Percentiles rank a stretch among this genome's conserved stretches.
Evolutionary conservation across 2,113 vertebrate genomes (phyloP).

Genomic region (Boleophthalmus pectinirostris): DNA sequence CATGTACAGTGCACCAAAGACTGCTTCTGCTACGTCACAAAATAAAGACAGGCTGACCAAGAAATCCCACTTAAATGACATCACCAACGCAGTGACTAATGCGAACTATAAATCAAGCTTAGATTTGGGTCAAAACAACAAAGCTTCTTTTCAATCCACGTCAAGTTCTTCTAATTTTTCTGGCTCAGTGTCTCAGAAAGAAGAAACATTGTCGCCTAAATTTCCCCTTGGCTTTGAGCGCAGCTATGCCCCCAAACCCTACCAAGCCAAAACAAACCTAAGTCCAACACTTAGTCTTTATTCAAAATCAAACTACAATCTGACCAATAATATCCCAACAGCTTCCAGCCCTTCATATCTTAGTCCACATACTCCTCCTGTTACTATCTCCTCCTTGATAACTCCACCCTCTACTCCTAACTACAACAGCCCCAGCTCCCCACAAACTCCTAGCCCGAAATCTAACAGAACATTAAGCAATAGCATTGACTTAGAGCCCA

Average conservation of each 20-base stretch:
- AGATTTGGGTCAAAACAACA: slow-evolving; percentile 13
- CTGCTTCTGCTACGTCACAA: slow-evolving; percentile 16
- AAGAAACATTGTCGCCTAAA: slow-evolving; percentile 25
- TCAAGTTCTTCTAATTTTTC: slow-evolving; percentile 14
- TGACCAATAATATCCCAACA: background rate
- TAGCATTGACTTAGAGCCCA: slow-evolving; percentile 42
- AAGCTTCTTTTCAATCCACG: slow-evolving; percentile 19
- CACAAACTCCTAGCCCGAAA: slow-evolving; percentile 26
- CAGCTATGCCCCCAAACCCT: slow-evolving; percentile 38
- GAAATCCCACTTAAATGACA: slow-evolving; percentile 11
- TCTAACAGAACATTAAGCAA: slow-evolving; percentile 39
- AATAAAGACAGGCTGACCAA: slow-evolving; percentile 29
- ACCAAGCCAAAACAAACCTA: slow-evolving; percentile 34
- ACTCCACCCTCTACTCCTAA: slow-evolving; percentile 57
- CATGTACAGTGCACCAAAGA: slow-evolving; percentile 21
- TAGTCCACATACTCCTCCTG: slow-evolving; percentile 11
- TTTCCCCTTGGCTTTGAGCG: slow-evolving; percentile 57
- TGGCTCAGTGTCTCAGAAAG: slow-evolving; percentile 1
- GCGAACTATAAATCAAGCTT: slow-evolving; percentile 17
- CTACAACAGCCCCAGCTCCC: slow-evolving; percentile 29
- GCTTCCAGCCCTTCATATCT: slow-evolving; percentile 13
- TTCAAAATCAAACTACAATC: slow-evolving; percentile 31
- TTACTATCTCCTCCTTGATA: slow-evolving; percentile 28
- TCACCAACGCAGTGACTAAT: slow-evolving; percentile 10
- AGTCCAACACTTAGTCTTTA: slow-evolving; percentile 9